These are phyloP conservation scores for Steinernema feltiae DNA, from an alignment of 1,140 invertebrate species.

Conservation along the genomic window DNA sequence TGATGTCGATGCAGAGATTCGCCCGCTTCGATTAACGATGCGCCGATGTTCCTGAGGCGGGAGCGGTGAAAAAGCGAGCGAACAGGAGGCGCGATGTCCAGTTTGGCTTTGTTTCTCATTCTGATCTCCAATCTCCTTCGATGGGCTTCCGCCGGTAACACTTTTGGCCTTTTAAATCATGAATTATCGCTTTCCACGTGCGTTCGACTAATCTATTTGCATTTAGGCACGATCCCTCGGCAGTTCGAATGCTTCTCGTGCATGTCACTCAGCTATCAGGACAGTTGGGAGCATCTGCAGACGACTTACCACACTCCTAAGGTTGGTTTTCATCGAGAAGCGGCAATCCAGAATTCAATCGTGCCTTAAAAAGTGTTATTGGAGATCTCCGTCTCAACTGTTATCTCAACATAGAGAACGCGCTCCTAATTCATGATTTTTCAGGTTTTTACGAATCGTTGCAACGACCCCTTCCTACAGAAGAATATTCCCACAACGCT, in stretches of 20 bases:
- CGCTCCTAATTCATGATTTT: background rate
- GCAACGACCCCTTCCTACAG: constrained; percentile 42
- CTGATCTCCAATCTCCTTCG: constrained; percentile 15
- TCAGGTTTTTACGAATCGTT: constrained; percentile 51
- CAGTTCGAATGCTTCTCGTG: constrained; percentile 54
- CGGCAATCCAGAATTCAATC: no score
- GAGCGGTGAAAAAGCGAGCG: constrained; percentile 16
- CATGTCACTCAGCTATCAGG: constrained; percentile 53
- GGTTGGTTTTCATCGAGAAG: constrained; percentile 29
- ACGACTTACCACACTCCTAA: constrained; percentile 49
- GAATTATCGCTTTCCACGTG: background rate
- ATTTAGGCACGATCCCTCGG: constrained; percentile 43
- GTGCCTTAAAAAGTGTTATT: constrained; percentile 9
- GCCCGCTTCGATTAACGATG: background rate
- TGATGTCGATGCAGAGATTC: constrained; percentile 4
- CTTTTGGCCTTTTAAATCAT: background rate
- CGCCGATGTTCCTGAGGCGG: constrained; percentile 6
- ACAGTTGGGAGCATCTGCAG: constrained; percentile 49
- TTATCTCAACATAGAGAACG: no score
- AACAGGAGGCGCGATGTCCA: background rate
- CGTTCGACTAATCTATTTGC: background rate
- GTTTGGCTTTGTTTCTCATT: constrained; percentile 27
- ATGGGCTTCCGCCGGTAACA: background rate
- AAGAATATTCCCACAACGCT: constrained; percentile 49
- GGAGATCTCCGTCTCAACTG: background rate